A percentile compares a stretch with the other conserved stretches of the same genome.
Conservation (phyloP, 2,113 vertebrate genomes). For the Aix galericulata region DNA sequence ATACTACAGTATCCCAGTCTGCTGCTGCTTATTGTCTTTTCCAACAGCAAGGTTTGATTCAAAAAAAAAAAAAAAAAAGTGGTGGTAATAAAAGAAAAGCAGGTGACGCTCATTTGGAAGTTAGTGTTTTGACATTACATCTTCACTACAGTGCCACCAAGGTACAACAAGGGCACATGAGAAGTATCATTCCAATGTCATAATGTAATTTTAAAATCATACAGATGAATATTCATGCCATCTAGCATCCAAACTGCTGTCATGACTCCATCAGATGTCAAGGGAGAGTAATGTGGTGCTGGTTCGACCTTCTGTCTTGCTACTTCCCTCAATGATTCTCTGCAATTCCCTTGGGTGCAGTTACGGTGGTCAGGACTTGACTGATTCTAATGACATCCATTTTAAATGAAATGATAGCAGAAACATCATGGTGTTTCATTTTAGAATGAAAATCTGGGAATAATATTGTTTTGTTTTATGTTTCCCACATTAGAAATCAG, state of each 20-base stretch:
- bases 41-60: too few species aligned
- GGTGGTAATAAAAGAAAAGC: slow-evolving; percentile 14
- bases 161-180: background rate
- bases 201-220: slow-evolving; percentile 4
- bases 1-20: background rate
- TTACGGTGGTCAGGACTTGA: slow-evolving; percentile 4
- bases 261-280: slow-evolving; percentile 61
- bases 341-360: slow-evolving; percentile 7
- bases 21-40: background rate
- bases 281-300: slow-evolving; percentile 46
- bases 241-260: slow-evolving; percentile 52
- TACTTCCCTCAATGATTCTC: slow-evolving; percentile 1
- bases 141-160: background rate
- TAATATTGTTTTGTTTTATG: background rate
- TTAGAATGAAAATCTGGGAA: background rate
- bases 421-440: fast-evolving
- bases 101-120: slow-evolving; percentile 7
- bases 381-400: slow-evolving; percentile 11
- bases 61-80: background rate
- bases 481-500: background rate
- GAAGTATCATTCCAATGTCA: slow-evolving; percentile 63
- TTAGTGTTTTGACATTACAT: slow-evolving; percentile 54
- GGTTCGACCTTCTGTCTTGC: slow-evolving; percentile 64
- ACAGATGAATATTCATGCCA: slow-evolving; percentile 75
- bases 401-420: slow-evolving; percentile 30